These are phyloP conservation scores for Masnerella sp. DNA, from an alignment of 2,888 invertebrate genomes.

Conservation along the genomic window DNA sequence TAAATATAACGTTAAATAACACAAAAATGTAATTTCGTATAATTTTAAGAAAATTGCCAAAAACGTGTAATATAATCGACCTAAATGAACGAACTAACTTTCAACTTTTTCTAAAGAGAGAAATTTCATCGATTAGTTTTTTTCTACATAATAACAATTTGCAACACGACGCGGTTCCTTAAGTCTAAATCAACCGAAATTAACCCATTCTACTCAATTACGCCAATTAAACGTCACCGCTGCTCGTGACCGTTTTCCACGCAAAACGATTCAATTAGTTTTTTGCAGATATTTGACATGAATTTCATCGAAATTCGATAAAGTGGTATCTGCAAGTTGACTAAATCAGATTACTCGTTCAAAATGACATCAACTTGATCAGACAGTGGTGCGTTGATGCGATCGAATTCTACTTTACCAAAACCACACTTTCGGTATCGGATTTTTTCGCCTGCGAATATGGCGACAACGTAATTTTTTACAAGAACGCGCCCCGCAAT, in stretches of 20 bases:
- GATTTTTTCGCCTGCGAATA: slow-evolving; percentile 15
- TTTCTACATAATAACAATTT: background rate
- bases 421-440: slow-evolving; percentile 26
- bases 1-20: too few relatives aligned
- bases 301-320: slow-evolving; percentile 38
- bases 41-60: too few relatives aligned
- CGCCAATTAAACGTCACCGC: slow-evolving; percentile 1
- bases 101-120: too few relatives aligned
- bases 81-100: too few relatives aligned
- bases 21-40: too few relatives aligned
- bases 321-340: slow-evolving; percentile 44
- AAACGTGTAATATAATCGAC: too few relatives aligned
- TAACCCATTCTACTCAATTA: slow-evolving; percentile 7
- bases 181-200: slow-evolving; percentile 6
- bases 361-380: slow-evolving; percentile 49
- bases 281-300: slow-evolving; percentile 35
- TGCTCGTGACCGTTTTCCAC: background rate
- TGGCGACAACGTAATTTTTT: slow-evolving; percentile 7
- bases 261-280: slow-evolving; percentile 39
- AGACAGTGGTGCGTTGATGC: slow-evolving; percentile 38
- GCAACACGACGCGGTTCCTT: background rate
- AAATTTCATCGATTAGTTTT: too few relatives aligned
- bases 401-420: slow-evolving; percentile 50
- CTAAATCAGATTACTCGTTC: slow-evolving; percentile 45
- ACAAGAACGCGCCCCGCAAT: slow-evolving; percentile 5